phyloP scores from a whole-genome alignment of 2,113 vertebrate genomes.

The Egretta garzetta region DNA sequence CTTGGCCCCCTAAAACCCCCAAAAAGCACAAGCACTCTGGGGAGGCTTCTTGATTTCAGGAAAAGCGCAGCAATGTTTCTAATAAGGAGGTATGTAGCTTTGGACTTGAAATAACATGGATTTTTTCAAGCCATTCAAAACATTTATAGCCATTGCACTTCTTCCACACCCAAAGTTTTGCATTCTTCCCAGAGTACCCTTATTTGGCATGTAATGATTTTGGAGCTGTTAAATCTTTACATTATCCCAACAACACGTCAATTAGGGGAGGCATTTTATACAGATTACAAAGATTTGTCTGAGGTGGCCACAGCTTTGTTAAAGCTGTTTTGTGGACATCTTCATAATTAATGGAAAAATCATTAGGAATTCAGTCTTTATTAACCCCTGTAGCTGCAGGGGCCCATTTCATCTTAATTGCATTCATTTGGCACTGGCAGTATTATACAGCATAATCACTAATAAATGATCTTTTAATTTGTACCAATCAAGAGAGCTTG shows the following conservation, averaged over 20 bases:
- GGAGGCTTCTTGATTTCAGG: neutral
- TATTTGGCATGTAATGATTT: constrained; percentile 60
- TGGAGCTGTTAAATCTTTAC: constrained; percentile 71
- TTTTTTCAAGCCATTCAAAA: constrained; percentile 44
- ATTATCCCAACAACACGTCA: constrained; percentile 73
- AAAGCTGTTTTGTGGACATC: constrained; percentile 84
- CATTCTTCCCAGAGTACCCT: constrained; percentile 12
- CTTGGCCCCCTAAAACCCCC: neutral
- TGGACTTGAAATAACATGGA: constrained; percentile 28
- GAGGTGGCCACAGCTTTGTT: constrained; percentile 82
- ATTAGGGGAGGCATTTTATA: constrained; percentile 77
- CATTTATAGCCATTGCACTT: neutral
- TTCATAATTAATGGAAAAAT: constrained; percentile 88
- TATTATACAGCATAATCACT: constrained; percentile 84
- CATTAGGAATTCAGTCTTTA: constrained; percentile 84
- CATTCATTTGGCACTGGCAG: constrained; percentile 84
- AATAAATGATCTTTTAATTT: constrained; percentile 88
- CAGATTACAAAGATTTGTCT: constrained; percentile 79
- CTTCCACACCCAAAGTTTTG: neutral
- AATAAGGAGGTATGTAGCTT: neutral
- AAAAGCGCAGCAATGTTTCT: neutral
- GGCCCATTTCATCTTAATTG: constrained; percentile 87
- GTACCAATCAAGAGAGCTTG: constrained; percentile 81
- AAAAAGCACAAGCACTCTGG: neutral
- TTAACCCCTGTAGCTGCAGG: constrained; percentile 85